These are phyloP conservation scores for Morone chrysops DNA, from an alignment of 2,113 vertebrate species.

Conservation along the genomic window DNA sequence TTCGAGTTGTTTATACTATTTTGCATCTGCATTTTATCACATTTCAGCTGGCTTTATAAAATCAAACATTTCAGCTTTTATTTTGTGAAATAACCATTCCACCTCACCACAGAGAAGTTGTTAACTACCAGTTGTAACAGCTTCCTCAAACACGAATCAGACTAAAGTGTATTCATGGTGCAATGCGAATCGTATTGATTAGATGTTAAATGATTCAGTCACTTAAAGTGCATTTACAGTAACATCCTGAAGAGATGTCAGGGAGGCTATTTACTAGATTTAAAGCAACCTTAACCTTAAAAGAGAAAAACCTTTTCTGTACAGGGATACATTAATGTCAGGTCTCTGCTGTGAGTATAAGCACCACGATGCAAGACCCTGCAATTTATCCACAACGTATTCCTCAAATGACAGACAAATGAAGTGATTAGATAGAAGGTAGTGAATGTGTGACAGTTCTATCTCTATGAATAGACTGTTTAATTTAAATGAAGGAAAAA, in stretches of 20 bases:
- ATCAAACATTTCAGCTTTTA: slow-evolving; percentile 1
- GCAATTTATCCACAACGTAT: slow-evolving; percentile 37
- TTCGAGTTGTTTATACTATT: neutral
- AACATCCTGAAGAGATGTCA: slow-evolving; percentile 77
- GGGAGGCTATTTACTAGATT: slow-evolving; percentile 71
- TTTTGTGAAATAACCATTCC: neutral
- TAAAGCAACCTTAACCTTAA: slow-evolving; percentile 70
- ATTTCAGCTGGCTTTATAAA: neutral
- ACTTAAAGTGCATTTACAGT: slow-evolving; percentile 81
- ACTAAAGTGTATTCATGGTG: slow-evolving; percentile 63
- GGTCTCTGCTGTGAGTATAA: slow-evolving; percentile 23
- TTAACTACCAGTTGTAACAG: slow-evolving; percentile 44
- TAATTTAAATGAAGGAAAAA: slow-evolving; percentile 30
- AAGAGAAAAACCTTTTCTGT: slow-evolving; percentile 48
- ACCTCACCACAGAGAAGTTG: slow-evolving; percentile 28
- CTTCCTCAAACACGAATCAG: slow-evolving; percentile 44
- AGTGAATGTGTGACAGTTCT: slow-evolving; percentile 18
- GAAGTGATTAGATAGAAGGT: slow-evolving; percentile 21
- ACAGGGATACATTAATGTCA: slow-evolving; percentile 37
- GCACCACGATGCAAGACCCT: neutral
- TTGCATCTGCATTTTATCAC: neutral
- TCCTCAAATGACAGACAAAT: slow-evolving; percentile 35
- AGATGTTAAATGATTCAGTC: slow-evolving; percentile 81
- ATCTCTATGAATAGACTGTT: slow-evolving; percentile 27
- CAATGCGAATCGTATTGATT: slow-evolving; percentile 76